Conservation (phyloP, 2,888 invertebrate genomes). For the Doris montereyensis region DNA sequence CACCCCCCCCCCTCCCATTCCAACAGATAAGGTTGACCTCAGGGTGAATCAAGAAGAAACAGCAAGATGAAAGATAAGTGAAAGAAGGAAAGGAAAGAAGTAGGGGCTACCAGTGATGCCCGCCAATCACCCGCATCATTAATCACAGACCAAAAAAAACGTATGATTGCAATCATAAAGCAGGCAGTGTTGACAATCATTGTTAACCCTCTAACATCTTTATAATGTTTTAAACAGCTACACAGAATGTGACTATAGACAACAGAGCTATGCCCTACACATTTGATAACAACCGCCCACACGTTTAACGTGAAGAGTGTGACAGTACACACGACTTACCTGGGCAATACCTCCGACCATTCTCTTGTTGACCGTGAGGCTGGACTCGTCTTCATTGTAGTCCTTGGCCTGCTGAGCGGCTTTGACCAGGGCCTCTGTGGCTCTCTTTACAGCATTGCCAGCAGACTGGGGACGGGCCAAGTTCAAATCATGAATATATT, state of each 20-base stretch:
- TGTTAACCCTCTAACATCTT: too few species aligned
- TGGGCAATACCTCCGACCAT: slow-evolving; percentile 98
- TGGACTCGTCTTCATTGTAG: slow-evolving; percentile 85
- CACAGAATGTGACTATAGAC: background rate
- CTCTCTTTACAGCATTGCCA: slow-evolving; percentile 96
- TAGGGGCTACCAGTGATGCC: too few species aligned
- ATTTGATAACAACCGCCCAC: background rate
- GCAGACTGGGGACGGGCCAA: slow-evolving; percentile 83
- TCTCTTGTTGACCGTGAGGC: slow-evolving; percentile 89
- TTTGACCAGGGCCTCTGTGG: slow-evolving; percentile 96
- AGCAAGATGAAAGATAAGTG: too few species aligned
- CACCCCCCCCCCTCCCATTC: too few species aligned
- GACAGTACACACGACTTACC: slow-evolving; percentile 75
- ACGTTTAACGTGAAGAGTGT: background rate
- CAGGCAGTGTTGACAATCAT: too few species aligned
- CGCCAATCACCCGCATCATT: too few species aligned
- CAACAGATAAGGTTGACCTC: too few species aligned
- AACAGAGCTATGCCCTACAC: background rate
- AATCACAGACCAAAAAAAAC: too few species aligned
- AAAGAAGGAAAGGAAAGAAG: too few species aligned
- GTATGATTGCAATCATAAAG: too few species aligned
- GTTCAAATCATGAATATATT: too few species aligned
- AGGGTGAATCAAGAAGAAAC: too few species aligned
- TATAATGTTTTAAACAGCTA: background rate
- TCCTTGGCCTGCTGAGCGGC: slow-evolving; percentile 94